Evolutionary conservation across 2,113 vertebrate species (phyloP), one percentile per base, ranked within the genome.

Genomic region (Megaceryle torquata): DNA sequence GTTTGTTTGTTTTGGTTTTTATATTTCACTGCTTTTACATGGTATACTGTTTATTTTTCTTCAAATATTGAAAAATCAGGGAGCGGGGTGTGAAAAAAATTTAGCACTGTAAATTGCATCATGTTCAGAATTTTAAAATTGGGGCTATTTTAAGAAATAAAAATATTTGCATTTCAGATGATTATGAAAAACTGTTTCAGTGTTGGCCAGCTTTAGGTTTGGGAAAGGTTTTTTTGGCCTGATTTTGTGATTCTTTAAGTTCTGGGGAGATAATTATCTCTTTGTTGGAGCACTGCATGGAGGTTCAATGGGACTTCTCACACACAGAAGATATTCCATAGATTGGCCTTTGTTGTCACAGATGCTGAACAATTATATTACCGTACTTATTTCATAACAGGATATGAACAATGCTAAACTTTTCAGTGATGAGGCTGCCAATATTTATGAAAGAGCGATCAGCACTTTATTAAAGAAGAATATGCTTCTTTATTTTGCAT

Each of bases 391-490:
- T 96, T 97, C 67, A 59, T 86, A 88, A 82, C 95, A 99, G 99
- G 99, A 99, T 97, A 99, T 99, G 99, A 99, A 99, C 98, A 99
- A 99, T 91, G 99, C 99, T 77, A 99, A 99, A 93, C 98, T 99
- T 96, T 99, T 99, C 96, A 99, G 99, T 67, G 99, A 99, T 56
- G 99, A 99, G 98, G 99, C 99, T 65, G 99, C 99, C 88, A 99
- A 99, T 98, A 99, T 99, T 98, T 99, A 99, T 91, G 99, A 99
- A 97, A 98, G 99, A 97, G 99, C 99, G 51, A 99, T 99, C 81
- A 99, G 99, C 96, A 99, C 99, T 96, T 98, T 99, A 96, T 97
- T 99, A 82, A 99, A 99, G 97, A 99, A 99, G 97, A 99, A 99
- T 97, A 99, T 99, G 99, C 98, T 99, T 95, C 98, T 99, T 85